Evolutionary conservation across 30 jellyfish, hydroid and myxozoan genomes (phyloP).

Genomic region (Aurelia aurita): DNA sequence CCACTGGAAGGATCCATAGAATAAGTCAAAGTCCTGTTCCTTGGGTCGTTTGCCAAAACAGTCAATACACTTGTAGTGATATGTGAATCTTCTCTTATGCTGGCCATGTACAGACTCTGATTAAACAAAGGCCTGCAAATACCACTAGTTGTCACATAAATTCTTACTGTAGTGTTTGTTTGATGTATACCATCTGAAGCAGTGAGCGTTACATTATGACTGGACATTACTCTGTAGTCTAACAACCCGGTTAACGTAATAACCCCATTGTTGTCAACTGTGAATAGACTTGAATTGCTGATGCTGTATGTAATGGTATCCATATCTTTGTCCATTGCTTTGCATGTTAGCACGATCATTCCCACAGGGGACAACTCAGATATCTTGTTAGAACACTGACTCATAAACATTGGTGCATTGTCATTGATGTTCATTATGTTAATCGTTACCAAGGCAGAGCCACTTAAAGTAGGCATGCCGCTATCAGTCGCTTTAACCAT

Average conservation of each 20-base stretch:
- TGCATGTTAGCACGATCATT: conserved; percentile 42
- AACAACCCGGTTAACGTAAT: conserved; percentile 40
- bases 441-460: conserved; percentile 63
- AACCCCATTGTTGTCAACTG: conserved; percentile 80
- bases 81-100: conserved; percentile 65
- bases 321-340: conserved; percentile 74
- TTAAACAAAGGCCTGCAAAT: conserved; percentile 74
- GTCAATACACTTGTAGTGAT: conserved; percentile 52
- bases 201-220: conserved; percentile 52
- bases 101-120: conserved; percentile 50
- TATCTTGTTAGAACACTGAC: conserved; percentile 35
- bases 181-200: conserved; percentile 71
- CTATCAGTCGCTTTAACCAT: conserved; percentile 78
- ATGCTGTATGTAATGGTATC: conserved; percentile 12
- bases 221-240: conserved; percentile 35
- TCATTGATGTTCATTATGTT: conserved; percentile 79
- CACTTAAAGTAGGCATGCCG: conserved; percentile 57
- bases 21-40: conserved; percentile 52
- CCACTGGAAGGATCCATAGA: conserved; percentile 43
- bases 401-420: conserved; percentile 75
- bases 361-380: conserved; percentile 64
- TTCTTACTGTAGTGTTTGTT: conserved; percentile 11
- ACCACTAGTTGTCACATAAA: conserved; percentile 18
- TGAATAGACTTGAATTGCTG: conserved; percentile 51
- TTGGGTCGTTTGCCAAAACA: conserved; percentile 58